Base-by-base conservation (phyloP, 2,113 vertebrate genomes). In the Ascaphus truei region DNA sequence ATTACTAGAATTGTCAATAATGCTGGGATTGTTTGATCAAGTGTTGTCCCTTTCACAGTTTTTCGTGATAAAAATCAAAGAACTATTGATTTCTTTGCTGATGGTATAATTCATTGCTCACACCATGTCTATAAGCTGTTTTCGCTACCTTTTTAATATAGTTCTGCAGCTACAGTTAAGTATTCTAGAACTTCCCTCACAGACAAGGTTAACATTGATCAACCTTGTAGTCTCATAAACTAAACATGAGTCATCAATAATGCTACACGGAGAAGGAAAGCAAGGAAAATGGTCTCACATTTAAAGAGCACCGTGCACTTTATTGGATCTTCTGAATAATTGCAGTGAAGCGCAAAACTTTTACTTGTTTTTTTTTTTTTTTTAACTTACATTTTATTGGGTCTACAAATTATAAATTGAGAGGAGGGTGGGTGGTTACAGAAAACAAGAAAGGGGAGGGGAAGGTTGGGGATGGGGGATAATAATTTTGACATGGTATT, bases 31-130 rank as follows among this genome's bases (percentile, higher is more conserved):
- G 37, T 79, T 85, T 90, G 86, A 91, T 91, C 84, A 86, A 84
- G 86, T 55, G 76, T 83, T 86, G 83, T 91, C 81, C 88, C 80
- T 89, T 62, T 57, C 68, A 84, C 75, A 81, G 82, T 72, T 81
- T 88, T 89, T 81, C 86, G 82, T 80, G 77, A 88, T 88, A 86
- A 88, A 88, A 90, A 89, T 90, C 79, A 76, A 88, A 89, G 76
- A 9, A 1, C 58, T 77, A 90, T 92, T 68, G 84, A 93, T 84
- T 79, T 53, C 57, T 12, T 10, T 68, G 90, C 90, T 79, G 88
- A 93, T 86, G 81, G 76, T 82, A 77, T 76, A 81, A 81, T 85
- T 77, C 75, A 77, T 80, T 83, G 76, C 80, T 75, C 77, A 77
- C 75, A 65, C 48, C 12, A 72, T 74, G 75, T 83, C 80, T 80